Conservation (phyloP, 1,140 invertebrate species). For the Mycetomoellerius zeteki region DNA sequence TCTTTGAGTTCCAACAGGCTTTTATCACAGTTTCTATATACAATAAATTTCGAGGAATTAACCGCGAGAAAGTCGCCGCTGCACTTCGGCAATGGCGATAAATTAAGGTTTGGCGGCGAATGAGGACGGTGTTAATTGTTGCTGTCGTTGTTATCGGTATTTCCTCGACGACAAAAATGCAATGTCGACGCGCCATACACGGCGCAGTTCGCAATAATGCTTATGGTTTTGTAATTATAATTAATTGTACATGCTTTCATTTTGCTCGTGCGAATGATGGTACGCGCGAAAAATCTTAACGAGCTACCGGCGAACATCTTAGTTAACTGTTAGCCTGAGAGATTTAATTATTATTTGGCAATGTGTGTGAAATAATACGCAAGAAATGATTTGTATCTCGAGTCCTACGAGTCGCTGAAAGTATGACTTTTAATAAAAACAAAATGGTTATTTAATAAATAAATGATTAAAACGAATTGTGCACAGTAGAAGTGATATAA, state of each 20-base stretch:
- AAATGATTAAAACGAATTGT: not conserved
- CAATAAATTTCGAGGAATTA: conserved; percentile 48
- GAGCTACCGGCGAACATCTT: conserved; percentile 33
- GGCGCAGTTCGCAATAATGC: not conserved
- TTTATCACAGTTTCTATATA: not conserved
- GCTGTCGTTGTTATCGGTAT: conserved; percentile 37
- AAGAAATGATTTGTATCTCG: not conserved
- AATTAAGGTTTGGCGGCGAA: conserved; percentile 62
- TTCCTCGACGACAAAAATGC: conserved; percentile 34
- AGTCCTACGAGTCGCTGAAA: not conserved
- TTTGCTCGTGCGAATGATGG: conserved; percentile 30
- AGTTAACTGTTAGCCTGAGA: conserved; percentile 29
- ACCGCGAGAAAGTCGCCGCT: conserved; percentile 66
- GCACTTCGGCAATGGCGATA: conserved; percentile 38
- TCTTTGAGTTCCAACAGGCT: conserved; percentile 1
- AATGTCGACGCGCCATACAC: conserved; percentile 4
- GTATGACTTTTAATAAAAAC: not conserved
- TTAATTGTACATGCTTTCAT: conserved; percentile 46
- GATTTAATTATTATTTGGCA: conserved; percentile 45
- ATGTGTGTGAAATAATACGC: conserved; percentile 14
- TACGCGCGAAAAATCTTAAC: conserved; percentile 61
- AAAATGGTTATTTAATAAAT: not conserved
- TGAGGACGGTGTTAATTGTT: conserved; percentile 40
- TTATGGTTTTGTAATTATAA: conserved; percentile 58
- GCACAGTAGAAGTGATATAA: not conserved